phyloP scores from a whole-genome alignment of 30 jellyfish, hydroid and myxozoan species.

The Phacellophora camtschatica region DNA sequence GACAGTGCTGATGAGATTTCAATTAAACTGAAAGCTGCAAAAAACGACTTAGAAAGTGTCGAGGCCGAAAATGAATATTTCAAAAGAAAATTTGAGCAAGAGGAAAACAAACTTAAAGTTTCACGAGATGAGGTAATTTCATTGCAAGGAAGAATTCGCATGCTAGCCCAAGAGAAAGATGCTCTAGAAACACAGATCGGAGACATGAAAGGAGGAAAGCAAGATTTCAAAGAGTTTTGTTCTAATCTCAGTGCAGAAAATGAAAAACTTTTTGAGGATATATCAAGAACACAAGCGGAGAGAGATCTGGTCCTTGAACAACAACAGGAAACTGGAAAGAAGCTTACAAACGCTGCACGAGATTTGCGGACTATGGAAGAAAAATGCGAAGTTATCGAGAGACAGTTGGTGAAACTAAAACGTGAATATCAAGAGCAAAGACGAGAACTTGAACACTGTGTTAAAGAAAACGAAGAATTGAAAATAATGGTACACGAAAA shows the following conservation, averaged over 20 bases:
- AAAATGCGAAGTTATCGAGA: conserved; percentile 52
- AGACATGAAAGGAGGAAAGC: conserved; percentile 84
- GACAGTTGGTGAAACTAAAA: conserved; percentile 35
- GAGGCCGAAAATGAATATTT: conserved; percentile 68
- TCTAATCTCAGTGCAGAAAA: conserved; percentile 74
- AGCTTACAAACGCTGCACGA: conserved; percentile 5
- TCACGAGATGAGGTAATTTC: conserved; percentile 81
- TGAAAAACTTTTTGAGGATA: conserved; percentile 59
- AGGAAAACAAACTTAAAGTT: conserved; percentile 51
- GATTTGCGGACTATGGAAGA: conserved; percentile 63
- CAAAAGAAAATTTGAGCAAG: conserved; percentile 73
- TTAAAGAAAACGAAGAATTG: conserved; percentile 85
- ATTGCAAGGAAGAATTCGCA: conserved; percentile 62
- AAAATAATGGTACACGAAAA: conserved; percentile 52
- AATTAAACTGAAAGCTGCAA: conserved; percentile 26
- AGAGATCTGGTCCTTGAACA: conserved; percentile 66
- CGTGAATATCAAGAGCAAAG: conserved; percentile 86
- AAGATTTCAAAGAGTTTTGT: conserved; percentile 71
- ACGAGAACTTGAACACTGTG: conserved; percentile 60
- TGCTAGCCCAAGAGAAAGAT: conserved; percentile 72
- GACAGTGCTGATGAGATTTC: conserved; percentile 71
- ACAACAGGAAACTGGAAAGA: conserved; percentile 61
- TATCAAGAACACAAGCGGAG: conserved; percentile 63
- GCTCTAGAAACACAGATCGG: conserved; percentile 60
- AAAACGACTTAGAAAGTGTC: conserved; percentile 28